phyloP scores from a whole-genome alignment of 2,888 invertebrate genomes.

The Melieria omissa region DNA sequence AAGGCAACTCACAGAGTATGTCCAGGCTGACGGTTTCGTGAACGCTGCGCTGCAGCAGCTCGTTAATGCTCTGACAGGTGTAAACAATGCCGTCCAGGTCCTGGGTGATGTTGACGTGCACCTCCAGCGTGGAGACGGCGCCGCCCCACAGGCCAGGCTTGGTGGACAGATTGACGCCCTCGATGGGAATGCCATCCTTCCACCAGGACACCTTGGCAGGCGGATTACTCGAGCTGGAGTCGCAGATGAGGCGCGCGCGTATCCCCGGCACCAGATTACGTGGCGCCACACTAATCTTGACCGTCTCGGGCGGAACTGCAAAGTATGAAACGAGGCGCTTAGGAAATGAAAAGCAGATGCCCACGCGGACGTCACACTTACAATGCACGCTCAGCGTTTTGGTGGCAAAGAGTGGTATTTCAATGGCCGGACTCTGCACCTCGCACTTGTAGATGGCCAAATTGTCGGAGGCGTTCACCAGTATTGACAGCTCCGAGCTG shows the following conservation, averaged over 20 bases:
- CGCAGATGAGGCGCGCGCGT: constrained; percentile 60
- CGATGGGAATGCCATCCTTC: constrained; percentile 64
- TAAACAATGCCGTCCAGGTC: constrained; percentile 63
- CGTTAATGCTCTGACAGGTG: constrained; percentile 64
- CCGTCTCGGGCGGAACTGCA: constrained; percentile 61
- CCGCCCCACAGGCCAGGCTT: constrained; percentile 63
- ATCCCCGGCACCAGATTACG: constrained; percentile 61
- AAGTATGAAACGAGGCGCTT: not conserved
- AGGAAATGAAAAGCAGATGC: not conserved
- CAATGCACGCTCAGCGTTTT: constrained; percentile 62
- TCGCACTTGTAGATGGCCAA: constrained; percentile 64
- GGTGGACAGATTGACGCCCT: constrained; percentile 61
- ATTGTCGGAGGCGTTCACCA: constrained; percentile 62
- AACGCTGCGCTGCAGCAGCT: constrained; percentile 61
- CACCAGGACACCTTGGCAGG: constrained; percentile 64
- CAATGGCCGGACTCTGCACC: constrained; percentile 61
- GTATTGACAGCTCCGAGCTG: constrained; percentile 56
- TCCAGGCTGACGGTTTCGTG: constrained; percentile 62
- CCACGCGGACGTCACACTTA: constrained; percentile 48
- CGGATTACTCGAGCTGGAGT: constrained; percentile 63
- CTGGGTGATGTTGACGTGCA: constrained; percentile 62
- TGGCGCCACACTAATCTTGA: constrained; percentile 60
- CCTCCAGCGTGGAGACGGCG: constrained; percentile 61
- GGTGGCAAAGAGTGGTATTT: constrained; percentile 60
- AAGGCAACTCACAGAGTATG: constrained; percentile 58